Evolutionary conservation across 2,113 vertebrate species (phyloP), one percentile per base, ranked within the genome.

Genomic region (Hydropotes inermis): DNA sequence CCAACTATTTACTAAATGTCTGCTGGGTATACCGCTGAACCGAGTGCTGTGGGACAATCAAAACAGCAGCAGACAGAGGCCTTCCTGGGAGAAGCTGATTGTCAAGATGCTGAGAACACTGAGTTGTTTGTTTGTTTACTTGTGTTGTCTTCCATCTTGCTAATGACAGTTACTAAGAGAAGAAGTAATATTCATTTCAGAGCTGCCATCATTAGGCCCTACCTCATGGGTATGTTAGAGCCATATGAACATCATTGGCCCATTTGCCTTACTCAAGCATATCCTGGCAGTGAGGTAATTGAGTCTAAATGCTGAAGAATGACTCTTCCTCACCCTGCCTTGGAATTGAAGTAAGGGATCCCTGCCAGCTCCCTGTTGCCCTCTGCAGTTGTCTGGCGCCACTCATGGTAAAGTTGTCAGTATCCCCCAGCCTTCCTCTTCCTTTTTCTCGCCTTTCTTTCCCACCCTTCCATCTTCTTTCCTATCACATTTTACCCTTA

Each of bases 1-100:
- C 83, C 91, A 96, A 87, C 95, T 97, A 83, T 98, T 97, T 97
- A 93, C 96, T 91, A 87, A 95, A 82, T 96, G 97, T 97, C 97
- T 94, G 76, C 58, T 85, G 87, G 67, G 95, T 95, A 64, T 91
- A 89, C 45, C 84, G 87, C 83, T 98, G 97, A 97, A 97, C 94
- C 93, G 57, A 97, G 91, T 87, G 61, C 92, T 92, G 47, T 91
- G 64, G 50, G 50, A 87, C 52, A 88, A 95, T 92, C 78, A 92
- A 52, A 87, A 79, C 57, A 97, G 95, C 87, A 94, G 54, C 87
- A 97, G 70, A 57, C 64, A 87, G 28, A 76, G 70, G 21, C 84
- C 83, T 88, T 97, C 28, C 57, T 87, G 54, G 94, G 43, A 84
- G 97, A 97, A 84, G 67, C 82, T 57, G n/a, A 83, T 91, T 93